Evolutionary conservation across 2,113 vertebrate species (phyloP).

Genomic region (Nipponia nippon): DNA sequence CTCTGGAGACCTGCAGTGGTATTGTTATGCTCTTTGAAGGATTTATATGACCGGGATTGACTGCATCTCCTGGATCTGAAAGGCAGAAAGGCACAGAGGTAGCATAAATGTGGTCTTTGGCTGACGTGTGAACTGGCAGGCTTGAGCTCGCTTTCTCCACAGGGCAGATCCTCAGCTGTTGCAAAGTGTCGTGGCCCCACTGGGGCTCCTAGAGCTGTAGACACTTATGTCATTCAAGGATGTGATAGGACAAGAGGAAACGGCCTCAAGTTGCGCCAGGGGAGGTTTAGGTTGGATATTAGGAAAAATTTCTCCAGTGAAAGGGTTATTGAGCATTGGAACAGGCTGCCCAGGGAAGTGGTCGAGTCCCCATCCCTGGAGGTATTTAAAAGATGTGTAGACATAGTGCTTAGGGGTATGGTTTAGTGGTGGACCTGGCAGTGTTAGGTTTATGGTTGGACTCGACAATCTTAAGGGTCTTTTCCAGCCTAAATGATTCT

Average conservation of each 20-base stretch:
- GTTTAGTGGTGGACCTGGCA: neutral
- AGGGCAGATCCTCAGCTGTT: neutral
- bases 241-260: neutral
- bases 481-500: neutral
- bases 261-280: neutral
- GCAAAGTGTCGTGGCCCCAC: neutral
- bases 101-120: neutral
- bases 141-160: neutral
- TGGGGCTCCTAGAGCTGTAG: neutral
- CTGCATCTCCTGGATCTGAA: neutral
- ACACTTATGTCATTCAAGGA: neutral
- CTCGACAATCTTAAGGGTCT: neutral
- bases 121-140: neutral
- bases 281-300: neutral
- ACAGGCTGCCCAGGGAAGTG: neutral
- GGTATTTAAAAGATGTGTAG: neutral
- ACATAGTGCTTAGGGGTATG: neutral
- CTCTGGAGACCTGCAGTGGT: neutral
- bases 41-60: neutral
- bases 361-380: neutral
- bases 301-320: neutral
- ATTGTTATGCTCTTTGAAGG: neutral
- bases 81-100: neutral
- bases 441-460: neutral
- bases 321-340: neutral